Evolutionary conservation across 35 echinoderm and acorn worm genomes (phyloP).

Genomic region (Nesometra sesokonis): DNA sequence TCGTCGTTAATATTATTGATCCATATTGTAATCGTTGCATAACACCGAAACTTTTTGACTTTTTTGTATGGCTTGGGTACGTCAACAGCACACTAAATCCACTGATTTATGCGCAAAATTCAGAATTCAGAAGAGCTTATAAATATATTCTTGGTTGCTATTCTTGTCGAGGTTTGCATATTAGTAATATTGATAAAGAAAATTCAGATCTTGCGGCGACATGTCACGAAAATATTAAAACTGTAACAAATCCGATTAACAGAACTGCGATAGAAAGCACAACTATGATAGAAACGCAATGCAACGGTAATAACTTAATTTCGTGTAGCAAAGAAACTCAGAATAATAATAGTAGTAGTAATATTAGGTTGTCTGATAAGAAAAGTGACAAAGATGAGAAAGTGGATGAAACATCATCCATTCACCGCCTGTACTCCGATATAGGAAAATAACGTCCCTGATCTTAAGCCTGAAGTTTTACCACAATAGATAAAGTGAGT

Average conservation of each 20-base stretch:
- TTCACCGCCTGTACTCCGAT: too few species aligned
- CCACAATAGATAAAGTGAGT: too few species aligned
- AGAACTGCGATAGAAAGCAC: background rate
- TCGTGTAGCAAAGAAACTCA: too few species aligned
- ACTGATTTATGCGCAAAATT: slow-evolving; percentile 87
- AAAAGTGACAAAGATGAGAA: too few species aligned
- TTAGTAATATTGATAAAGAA: background rate
- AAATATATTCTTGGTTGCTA: slow-evolving; percentile 65
- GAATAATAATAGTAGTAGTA: too few species aligned
- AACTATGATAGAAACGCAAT: background rate
- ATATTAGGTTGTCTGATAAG: too few species aligned
- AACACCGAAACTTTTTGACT: slow-evolving; percentile 16
- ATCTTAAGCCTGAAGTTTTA: too few species aligned
- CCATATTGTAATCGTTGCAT: slow-evolving; percentile 72
- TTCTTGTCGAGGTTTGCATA: slow-evolving; percentile 42
- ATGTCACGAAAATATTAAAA: background rate
- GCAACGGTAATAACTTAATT: background rate
- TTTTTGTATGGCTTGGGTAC: slow-evolving; percentile 85
- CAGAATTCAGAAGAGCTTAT: slow-evolving; percentile 65
- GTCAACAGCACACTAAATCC: slow-evolving; percentile 80
- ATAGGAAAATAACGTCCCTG: too few species aligned
- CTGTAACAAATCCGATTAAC: background rate
- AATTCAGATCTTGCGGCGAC: background rate
- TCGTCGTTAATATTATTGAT: slow-evolving; percentile 78
- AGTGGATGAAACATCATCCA: too few species aligned